Evolutionary conservation across 2,888 invertebrate genomes (phyloP).

Genomic region (Melolontha melolontha): DNA sequence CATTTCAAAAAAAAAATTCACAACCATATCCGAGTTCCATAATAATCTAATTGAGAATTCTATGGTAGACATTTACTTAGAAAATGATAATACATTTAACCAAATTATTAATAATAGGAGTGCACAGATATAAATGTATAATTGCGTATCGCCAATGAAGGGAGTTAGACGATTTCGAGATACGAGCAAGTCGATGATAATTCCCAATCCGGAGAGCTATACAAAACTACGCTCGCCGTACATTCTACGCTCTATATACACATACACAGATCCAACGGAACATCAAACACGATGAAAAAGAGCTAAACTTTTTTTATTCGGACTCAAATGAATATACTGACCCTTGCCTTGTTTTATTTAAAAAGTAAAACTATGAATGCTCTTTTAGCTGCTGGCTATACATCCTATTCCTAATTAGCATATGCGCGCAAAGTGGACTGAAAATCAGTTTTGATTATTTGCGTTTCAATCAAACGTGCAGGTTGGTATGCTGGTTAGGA

Average conservation of each 20-base stretch:
- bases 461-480: conserved; percentile 24
- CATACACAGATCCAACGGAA: conserved; percentile 37
- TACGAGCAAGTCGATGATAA: conserved; percentile 34
- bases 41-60: too few species aligned
- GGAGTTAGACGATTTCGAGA: conserved; percentile 31
- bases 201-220: conserved; percentile 26
- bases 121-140: conserved; percentile 15
- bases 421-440: conserved; percentile 60
- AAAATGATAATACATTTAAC: too few species aligned
- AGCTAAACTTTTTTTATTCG: conserved; percentile 61
- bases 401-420: conserved; percentile 66
- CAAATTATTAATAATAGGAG: neutral
- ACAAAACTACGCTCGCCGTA: conserved; percentile 21
- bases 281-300: conserved; percentile 49
- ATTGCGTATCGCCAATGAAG: conserved; percentile 26
- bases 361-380: conserved; percentile 63
- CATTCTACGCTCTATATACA: conserved; percentile 29
- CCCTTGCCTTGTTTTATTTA: conserved; percentile 65
- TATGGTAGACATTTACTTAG: too few species aligned
- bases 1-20: too few species aligned
- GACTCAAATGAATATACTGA: conserved; percentile 61
- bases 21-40: too few species aligned
- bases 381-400: conserved; percentile 63
- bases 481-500: too few species aligned
- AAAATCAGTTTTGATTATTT: conserved; percentile 63